Percentiles rank a stretch among this genome's conserved stretches.
Evolutionary conservation across 2,797 vertebrate species (phyloP).

Genomic region (Fringilla coelebs): DNA sequence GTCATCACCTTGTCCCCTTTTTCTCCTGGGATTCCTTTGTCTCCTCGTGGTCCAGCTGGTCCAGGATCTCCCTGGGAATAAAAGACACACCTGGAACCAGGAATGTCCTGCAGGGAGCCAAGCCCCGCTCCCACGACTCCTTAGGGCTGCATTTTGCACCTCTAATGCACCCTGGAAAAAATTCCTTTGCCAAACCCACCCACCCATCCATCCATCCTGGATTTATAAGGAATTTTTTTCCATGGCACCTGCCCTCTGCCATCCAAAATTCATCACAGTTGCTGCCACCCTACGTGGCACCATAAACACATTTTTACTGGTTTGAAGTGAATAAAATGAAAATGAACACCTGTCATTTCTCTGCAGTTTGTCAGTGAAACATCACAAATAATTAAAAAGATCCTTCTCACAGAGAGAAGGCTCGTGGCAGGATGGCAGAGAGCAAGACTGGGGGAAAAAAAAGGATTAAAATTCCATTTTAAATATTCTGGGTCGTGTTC

Average conservation of each 20-base stretch:
- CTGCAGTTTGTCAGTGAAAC: not conserved
- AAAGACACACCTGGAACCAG: not conserved
- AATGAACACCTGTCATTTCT: not conserved
- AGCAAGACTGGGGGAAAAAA: too few relatives aligned
- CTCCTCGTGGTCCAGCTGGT: conserved; percentile 79
- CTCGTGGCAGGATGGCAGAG: too few relatives aligned
- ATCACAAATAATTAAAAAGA: too few relatives aligned
- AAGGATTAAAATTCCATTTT: too few relatives aligned
- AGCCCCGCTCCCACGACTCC: accelerated
- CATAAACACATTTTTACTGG: accelerated
- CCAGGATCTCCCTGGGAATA: conserved; percentile 82
- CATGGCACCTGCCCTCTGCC: not conserved
- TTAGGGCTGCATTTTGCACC: not conserved
- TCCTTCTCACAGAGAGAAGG: too few relatives aligned
- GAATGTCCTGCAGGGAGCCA: not conserved
- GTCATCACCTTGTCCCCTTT: conserved; percentile 86
- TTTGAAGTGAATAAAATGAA: not conserved
- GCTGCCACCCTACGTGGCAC: not conserved
- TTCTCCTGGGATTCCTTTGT: conserved; percentile 81
- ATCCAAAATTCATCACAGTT: not conserved
- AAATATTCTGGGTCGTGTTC: too few relatives aligned
- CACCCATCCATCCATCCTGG: not conserved
- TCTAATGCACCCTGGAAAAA: not conserved
- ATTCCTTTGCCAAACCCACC: not conserved
- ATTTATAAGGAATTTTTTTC: not conserved